A percentile compares a stretch with the other conserved stretches of the same genome.
Evolutionary conservation across 2,797 vertebrate species (phyloP).

Genomic region (Petrocephalus schoutedeni): DNA sequence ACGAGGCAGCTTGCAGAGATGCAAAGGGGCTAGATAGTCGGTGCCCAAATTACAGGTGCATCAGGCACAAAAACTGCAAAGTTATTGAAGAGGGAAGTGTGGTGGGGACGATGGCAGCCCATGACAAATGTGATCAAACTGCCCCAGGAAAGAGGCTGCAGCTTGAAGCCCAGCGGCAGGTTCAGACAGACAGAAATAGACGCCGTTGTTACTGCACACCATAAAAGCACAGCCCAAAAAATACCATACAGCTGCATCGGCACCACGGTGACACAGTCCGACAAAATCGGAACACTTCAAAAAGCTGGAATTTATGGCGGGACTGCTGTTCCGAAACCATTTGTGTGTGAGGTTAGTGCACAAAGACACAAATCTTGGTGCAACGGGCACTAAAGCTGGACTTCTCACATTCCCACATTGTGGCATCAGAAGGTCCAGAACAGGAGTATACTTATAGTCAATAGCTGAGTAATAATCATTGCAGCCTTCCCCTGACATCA

Average conservation of each 20-base stretch:
- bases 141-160: not conserved
- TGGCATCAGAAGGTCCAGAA: not conserved
- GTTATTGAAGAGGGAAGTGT: not conserved
- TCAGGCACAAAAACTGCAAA: not conserved
- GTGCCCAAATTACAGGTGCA: not conserved
- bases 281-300: not conserved
- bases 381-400: not conserved
- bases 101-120: not conserved
- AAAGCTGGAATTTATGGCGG: not conserved
- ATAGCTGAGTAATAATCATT: not conserved
- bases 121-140: not conserved
- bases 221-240: not conserved
- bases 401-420: not conserved
- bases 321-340: not conserved
- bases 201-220: not conserved
- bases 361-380: not conserved
- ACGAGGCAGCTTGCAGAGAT: not conserved
- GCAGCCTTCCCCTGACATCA: not conserved
- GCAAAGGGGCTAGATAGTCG: not conserved
- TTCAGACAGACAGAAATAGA: not conserved
- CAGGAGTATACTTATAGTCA: not conserved
- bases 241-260: not conserved
- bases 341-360: not conserved
- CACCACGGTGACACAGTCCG: not conserved
- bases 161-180: not conserved